Conservation (phyloP, 2,797 vertebrate species). For the Odontamblyopus lacepedii region DNA sequence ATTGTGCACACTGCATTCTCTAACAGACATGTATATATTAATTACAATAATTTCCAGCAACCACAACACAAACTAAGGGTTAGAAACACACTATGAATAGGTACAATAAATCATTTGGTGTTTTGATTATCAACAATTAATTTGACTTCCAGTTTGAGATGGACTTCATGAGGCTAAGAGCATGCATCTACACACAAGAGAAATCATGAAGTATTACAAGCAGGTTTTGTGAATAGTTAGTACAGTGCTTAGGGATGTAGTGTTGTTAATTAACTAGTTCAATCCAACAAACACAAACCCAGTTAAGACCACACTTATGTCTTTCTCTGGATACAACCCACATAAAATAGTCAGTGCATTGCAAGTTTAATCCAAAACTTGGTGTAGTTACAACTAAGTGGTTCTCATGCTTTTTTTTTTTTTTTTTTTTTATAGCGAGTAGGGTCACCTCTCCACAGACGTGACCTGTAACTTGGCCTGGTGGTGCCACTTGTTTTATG, state of each 20-base stretch:
- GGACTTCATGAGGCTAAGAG: conserved; percentile 19
- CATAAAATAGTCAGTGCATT: conserved; percentile 67
- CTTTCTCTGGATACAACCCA: conserved; percentile 69
- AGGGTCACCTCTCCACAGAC: too few species aligned
- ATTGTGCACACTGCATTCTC: conserved; percentile 62
- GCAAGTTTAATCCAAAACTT: conserved; percentile 83
- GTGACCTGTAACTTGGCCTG: too few species aligned
- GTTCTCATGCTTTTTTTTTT: conserved; percentile 16
- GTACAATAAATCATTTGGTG: conserved; percentile 65
- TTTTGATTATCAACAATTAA: conserved; percentile 53
- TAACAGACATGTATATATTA: conserved; percentile 71
- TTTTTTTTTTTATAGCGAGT: too few species aligned
- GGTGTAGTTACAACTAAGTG: conserved; percentile 39
- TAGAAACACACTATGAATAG: conserved; percentile 57
- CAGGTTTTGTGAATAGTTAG: conserved; percentile 36
- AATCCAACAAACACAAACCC: conserved; percentile 38
- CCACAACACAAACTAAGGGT: conserved; percentile 57
- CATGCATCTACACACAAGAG: conserved; percentile 28
- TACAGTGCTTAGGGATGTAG: conserved; percentile 72
- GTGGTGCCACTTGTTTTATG: too few species aligned
- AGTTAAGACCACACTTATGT: conserved; percentile 68
- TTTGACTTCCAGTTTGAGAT: conserved; percentile 61
- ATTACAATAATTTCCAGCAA: conserved; percentile 66
- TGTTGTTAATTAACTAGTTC: conserved; percentile 50
- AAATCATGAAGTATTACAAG: conserved; percentile 29